A percentile compares a stretch with the other conserved stretches of the same genome.
phyloP scores from a whole-genome alignment of 2,888 invertebrate genomes.

The Heliothis peltigera region DNA sequence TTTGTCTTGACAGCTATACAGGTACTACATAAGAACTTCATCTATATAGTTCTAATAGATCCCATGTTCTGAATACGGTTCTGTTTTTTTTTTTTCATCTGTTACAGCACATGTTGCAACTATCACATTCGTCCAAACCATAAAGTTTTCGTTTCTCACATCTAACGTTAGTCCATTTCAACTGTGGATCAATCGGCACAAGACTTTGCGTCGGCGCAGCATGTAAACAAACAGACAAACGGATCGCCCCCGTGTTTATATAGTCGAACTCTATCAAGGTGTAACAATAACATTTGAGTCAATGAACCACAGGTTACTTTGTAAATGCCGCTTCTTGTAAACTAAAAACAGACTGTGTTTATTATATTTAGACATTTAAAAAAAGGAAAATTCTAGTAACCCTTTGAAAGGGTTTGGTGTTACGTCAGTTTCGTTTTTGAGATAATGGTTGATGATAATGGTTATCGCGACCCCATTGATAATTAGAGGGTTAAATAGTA shows the following conservation, averaged over 20 bases:
- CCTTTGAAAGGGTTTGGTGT: conserved; percentile 36
- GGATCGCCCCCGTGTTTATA: conserved; percentile 67
- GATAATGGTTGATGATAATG: neutral
- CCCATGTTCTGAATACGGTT: neutral
- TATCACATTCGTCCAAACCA: conserved; percentile 30
- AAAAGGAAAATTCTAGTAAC: conserved; percentile 48
- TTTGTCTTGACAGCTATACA: too few relatives aligned
- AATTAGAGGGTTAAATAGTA: too few relatives aligned
- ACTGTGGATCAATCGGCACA: conserved; percentile 66
- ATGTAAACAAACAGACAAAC: conserved; percentile 66
- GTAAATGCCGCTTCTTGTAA: conserved; percentile 77
- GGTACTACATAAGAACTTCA: too few relatives aligned
- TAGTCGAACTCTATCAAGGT: conserved; percentile 77
- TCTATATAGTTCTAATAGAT: too few relatives aligned
- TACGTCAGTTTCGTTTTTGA: conserved; percentile 2
- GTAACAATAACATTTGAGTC: conserved; percentile 84
- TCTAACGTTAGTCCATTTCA: conserved; percentile 41
- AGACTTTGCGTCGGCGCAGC: conserved; percentile 63
- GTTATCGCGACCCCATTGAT: neutral
- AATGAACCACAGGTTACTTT: conserved; percentile 84
- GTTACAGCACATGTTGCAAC: conserved; percentile 18
- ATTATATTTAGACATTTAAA: conserved; percentile 63
- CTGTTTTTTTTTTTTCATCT: neutral
- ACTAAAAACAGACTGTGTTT: conserved; percentile 67
- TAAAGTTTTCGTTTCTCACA: conserved; percentile 30